These are phyloP conservation scores for Ciconia stormi DNA, from an alignment of 2,113 vertebrate species.

Conservation along the genomic window DNA sequence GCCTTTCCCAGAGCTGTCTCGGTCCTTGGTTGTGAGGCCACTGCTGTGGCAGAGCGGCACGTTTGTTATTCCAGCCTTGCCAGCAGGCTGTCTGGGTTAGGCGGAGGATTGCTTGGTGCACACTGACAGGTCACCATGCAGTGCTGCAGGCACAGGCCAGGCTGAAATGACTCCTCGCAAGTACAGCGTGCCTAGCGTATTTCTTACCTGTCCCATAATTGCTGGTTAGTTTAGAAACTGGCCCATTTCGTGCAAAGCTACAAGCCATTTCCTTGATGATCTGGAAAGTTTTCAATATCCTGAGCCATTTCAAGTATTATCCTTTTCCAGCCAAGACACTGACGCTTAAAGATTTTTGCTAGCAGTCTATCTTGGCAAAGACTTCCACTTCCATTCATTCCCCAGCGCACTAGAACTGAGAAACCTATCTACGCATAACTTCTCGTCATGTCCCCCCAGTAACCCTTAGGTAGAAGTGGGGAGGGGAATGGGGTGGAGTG, in stretches of 20 bases:
- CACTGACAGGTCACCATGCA: background rate
- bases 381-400: background rate
- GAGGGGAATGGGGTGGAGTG: background rate
- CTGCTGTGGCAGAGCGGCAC: background rate
- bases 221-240: background rate
- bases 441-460: accelerated
- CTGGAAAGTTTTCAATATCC: background rate
- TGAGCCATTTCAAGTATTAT: background rate
- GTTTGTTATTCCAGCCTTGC: background rate
- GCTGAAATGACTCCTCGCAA: background rate
- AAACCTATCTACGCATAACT: background rate
- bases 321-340: conserved; percentile 5
- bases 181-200: accelerated
- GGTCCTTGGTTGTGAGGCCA: background rate
- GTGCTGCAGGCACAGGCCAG: background rate
- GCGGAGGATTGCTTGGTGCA: background rate
- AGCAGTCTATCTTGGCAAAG: background rate
- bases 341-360: background rate
- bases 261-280: background rate
- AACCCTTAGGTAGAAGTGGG: background rate
- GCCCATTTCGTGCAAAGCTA: background rate
- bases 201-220: background rate
- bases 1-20: background rate
- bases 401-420: background rate
- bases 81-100: background rate